phyloP scores from a whole-genome alignment of 2,797 vertebrate species.

The Percopsis omiscomaycus region DNA sequence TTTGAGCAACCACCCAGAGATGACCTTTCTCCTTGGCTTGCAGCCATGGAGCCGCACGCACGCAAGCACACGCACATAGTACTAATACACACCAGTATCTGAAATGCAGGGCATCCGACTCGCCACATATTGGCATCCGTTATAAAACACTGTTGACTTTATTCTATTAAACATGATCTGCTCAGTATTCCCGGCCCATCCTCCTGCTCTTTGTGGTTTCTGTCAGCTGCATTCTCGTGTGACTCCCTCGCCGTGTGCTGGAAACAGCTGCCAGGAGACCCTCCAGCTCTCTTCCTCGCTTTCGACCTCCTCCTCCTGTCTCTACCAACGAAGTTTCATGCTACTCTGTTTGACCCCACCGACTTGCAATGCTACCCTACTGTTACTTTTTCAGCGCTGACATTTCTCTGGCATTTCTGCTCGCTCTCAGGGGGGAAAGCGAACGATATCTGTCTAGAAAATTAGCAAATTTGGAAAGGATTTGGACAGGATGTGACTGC shows the following conservation, averaged over 20 bases:
- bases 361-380: slow-evolving; percentile 55
- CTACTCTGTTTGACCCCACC: slow-evolving; percentile 70
- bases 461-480: slow-evolving; percentile 14
- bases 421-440: slow-evolving; percentile 26
- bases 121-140: slow-evolving; percentile 43
- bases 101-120: slow-evolving; percentile 2
- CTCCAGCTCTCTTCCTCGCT: slow-evolving; percentile 36
- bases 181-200: slow-evolving; percentile 66
- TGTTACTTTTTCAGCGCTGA: slow-evolving; percentile 48
- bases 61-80: neutral
- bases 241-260: slow-evolving; percentile 44
- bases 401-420: slow-evolving; percentile 66
- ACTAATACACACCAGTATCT: slow-evolving; percentile 28
- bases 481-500: slow-evolving; percentile 7
- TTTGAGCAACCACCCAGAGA: slow-evolving; percentile 12
- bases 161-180: slow-evolving; percentile 51
- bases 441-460: slow-evolving; percentile 56
- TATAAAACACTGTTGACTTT: neutral
- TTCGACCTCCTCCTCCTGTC: slow-evolving; percentile 1
- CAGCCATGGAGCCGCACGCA: slow-evolving; percentile 8
- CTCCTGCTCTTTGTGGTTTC: slow-evolving; percentile 42
- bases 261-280: slow-evolving; percentile 71
- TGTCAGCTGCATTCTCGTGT: slow-evolving; percentile 72
- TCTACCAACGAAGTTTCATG: slow-evolving; percentile 66
- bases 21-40: slow-evolving; percentile 26